phyloP scores from a whole-genome alignment of 2,797 vertebrate genomes.

The Rhinichthys osculus region DNA sequence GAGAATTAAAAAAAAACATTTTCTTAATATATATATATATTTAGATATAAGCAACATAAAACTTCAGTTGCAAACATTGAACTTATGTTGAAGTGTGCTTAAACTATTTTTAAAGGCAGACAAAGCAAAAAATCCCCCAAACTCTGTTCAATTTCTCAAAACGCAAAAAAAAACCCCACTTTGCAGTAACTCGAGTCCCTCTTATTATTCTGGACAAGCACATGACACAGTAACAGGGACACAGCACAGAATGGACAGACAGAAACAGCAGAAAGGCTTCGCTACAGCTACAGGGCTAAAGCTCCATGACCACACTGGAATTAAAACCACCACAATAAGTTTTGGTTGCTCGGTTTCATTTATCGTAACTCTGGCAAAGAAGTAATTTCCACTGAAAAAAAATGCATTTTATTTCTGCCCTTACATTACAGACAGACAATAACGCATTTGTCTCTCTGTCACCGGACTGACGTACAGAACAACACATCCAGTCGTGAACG shows the following conservation, averaged over 20 bases:
- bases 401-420: background rate
- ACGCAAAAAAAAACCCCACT: background rate
- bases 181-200: constrained; percentile 19
- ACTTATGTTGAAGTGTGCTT: background rate
- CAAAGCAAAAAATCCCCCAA: constrained; percentile 28
- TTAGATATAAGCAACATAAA: constrained; percentile 62
- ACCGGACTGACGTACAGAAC: background rate
- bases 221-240: constrained; percentile 42
- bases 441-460: constrained; percentile 25
- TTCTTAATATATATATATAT: constrained; percentile 69
- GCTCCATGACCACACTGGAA: constrained; percentile 25
- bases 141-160: constrained; percentile 44
- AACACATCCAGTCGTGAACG: background rate
- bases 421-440: background rate
- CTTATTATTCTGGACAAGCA: constrained; percentile 46
- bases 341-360: constrained; percentile 16
- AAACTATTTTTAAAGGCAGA: background rate
- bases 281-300: constrained; percentile 19
- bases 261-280: constrained; percentile 4
- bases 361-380: background rate
- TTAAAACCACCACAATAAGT: constrained; percentile 3
- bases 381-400: background rate
- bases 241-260: background rate
- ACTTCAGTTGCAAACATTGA: constrained; percentile 63
- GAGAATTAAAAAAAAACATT: constrained; percentile 59